Evolutionary conservation across 2,113 vertebrate species (phyloP), one percentile per base, ranked within the genome.

Genomic region (Ardeotis arabs): DNA sequence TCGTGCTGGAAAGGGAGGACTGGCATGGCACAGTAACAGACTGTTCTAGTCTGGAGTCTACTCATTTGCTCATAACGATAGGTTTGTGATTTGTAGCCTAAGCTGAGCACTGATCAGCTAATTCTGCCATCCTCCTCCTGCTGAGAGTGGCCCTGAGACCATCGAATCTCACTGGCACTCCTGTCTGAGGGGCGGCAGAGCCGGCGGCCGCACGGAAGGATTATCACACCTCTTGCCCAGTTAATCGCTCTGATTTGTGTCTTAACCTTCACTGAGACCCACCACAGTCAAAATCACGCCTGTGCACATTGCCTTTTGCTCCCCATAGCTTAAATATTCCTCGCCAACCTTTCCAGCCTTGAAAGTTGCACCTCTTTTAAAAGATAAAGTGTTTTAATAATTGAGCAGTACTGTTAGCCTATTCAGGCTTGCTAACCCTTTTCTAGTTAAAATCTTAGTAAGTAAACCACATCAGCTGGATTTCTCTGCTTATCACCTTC

Each of bases 401-500:
- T 73, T 72, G n/a, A 66, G 58, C 27, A 70, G 24, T 44, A 64
- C 25, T 64, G 28, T 66, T 92, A 87, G 63, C 60, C 33, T 82
- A 47, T 10, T 37, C 69, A 90, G 47, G 47, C 93, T 90, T 64
- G 23, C 75, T 82, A 90, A 72, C 18, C 19, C 15, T 85, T 69
- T 76, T 93, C 49, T 31, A 73, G 63, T 50, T 89, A 93, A 87
- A 90, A 77, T 45, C 69, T 84, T 86, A 91, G 64, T 80, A 72
- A 60, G 68, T 62, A 90, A 92, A 80, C 58, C 0, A 0, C 27
- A 74, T 93, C 79, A 90, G 35, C 50, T 69, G 41, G 45, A 6
- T 55, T 91, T 81, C 45, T 76, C 73, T 85, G 53, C 67, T 96
- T 93, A 94, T 90, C 93, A 84, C 83, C 80, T 97, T 87, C 41